Base-by-base conservation (phyloP, 2,888 invertebrate species). In the Parnassius mnemosyne region DNA sequence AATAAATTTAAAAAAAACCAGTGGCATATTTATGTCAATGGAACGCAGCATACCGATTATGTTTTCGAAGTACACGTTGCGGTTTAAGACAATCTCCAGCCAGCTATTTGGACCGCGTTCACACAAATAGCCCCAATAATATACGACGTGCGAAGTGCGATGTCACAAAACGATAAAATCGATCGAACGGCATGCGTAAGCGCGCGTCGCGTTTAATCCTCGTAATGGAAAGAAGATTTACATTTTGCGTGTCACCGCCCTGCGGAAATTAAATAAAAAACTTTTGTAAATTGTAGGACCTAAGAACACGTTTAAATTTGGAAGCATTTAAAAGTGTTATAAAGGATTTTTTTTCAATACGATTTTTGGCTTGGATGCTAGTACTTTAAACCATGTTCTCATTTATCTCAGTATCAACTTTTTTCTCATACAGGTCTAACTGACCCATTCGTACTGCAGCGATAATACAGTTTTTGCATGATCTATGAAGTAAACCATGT, bases 181-280 rank as follows among this genome's bases (percentile, higher is more conserved):
- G 57, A 61, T 61, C 41, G 41, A 10, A 16, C 12, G 57, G 57
- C 53, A 49, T 53, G 57, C 61, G 61, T 49, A 47, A 47, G 57
- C 61, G 56, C 57, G 56, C 51, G 44, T 64, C 13, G 53, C 60
- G 46, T 53, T 67, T 81, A 79, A 83, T 79, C 81, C 78, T 62
- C 69, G 69, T 73, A 78, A 78, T 3, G 34, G 34, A 34, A 34
- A 34, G 34, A 34, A 79, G 81, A 81, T 78, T 80, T 70, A 73
- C 76, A 73, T 77, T 80, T 72, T 68, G 71, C 74, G 71, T 72
- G 76, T 69, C 71, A 71, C 57, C 67, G 65, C 13, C n/a, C 25
- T 9, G 53, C 47, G 53, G n/a, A 41, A 41, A 42, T 49, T 49
- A 49, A 47, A n/a, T n/a, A 46, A 11, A 46, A 46, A 34, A 34